Conservation (phyloP, 2,888 invertebrate species). For the Cheilosia scutellata region DNA sequence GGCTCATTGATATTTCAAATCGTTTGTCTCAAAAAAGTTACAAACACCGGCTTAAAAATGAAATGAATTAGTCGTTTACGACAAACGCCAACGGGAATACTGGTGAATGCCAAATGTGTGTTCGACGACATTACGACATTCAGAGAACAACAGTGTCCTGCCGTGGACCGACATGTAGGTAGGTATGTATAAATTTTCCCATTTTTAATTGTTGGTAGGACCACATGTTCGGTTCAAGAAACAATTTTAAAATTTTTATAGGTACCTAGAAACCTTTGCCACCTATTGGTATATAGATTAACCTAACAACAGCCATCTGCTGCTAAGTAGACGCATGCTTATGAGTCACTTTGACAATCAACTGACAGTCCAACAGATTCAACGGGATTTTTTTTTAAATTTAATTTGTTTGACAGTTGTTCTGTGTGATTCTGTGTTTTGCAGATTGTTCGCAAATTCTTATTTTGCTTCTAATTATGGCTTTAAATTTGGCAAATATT, state of each 20-base stretch:
- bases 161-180: too few species aligned
- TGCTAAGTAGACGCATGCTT: not conserved
- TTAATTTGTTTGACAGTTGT: slow-evolving; percentile 35
- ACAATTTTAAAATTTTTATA: not conserved
- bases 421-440: not conserved
- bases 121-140: too few species aligned
- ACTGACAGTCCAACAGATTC: not conserved
- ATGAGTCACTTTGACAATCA: not conserved
- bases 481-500: slow-evolving; percentile 80
- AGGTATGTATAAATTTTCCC: too few species aligned
- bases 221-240: too few species aligned
- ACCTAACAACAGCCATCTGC: not conserved
- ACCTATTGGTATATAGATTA: not conserved
- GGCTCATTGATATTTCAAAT: too few species aligned
- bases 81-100: too few species aligned
- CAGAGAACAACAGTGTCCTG: too few species aligned
- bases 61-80: too few species aligned
- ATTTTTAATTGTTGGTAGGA: too few species aligned
- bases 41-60: too few species aligned
- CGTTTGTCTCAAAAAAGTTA: too few species aligned
- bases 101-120: too few species aligned
- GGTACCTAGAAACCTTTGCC: not conserved
- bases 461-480: slow-evolving; percentile 74
- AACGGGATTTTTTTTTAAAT: slow-evolving; percentile 38
- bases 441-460: not conserved